A percentile compares a stretch with the other conserved stretches of the same genome.
Evolutionary conservation across 2,888 invertebrate genomes (phyloP).

Genomic region (Cylloceria caligata): DNA sequence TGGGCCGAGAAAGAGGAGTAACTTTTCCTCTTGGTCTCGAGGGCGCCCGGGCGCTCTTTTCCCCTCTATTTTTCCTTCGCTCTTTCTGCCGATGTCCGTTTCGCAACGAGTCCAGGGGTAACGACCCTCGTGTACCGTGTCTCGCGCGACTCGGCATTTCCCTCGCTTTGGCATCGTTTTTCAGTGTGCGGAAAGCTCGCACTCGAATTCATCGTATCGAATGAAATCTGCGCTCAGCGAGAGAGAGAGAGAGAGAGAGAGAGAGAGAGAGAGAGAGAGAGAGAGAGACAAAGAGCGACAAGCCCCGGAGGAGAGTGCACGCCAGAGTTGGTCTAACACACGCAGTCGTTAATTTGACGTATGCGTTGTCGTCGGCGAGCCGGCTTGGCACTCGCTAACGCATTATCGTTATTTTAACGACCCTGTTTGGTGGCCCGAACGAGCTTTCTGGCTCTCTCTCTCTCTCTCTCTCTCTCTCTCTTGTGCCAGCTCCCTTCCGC

Average conservation of each 20-base stretch:
- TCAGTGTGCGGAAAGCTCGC: slow-evolving; percentile 10
- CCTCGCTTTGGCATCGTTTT: slow-evolving; percentile 52
- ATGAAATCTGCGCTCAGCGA: slow-evolving; percentile 45
- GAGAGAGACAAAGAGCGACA: slow-evolving; percentile 35
- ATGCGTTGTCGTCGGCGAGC: slow-evolving; percentile 72
- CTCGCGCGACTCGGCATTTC: not conserved
- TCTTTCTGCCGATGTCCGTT: slow-evolving; percentile 20
- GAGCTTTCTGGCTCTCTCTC: slow-evolving; percentile 54
- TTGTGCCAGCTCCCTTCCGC: not conserved
- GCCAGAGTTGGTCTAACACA: slow-evolving; percentile 67
- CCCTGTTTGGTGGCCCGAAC: slow-evolving; percentile 71
- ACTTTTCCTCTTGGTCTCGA: slow-evolving; percentile 19
- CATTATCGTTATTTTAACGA: slow-evolving; percentile 78
- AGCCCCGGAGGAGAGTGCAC: slow-evolving; percentile 55
- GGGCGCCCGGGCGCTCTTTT: not conserved
- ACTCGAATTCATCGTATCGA: slow-evolving; percentile 56
- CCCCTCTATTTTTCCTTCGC: not conserved
- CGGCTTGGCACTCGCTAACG: slow-evolving; percentile 73
- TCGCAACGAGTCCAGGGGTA: slow-evolving; percentile 34
- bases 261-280: slow-evolving; percentile 12
- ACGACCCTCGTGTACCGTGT: slow-evolving; percentile 32
- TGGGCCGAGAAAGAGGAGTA: slow-evolving; percentile 8
- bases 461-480: slow-evolving; percentile 17
- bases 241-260: slow-evolving; percentile 16
- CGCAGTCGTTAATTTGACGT: slow-evolving; percentile 77